phyloP scores from a whole-genome alignment of 2,888 invertebrate species.

The Lottia gigantea region DNA sequence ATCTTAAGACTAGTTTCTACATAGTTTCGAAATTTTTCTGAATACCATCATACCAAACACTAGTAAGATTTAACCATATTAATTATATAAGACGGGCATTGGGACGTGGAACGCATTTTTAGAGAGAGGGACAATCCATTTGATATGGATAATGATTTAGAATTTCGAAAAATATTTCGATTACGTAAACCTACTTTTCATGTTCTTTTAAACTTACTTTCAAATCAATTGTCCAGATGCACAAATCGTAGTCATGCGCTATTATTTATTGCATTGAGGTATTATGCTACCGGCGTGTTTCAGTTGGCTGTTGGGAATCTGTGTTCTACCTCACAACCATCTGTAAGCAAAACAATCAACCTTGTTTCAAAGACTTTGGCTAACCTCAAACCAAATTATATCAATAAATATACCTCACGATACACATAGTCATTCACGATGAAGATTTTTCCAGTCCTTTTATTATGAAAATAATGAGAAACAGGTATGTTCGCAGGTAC shows the following conservation, averaged over 20 bases:
- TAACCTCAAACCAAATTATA: neutral
- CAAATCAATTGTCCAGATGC: too few relatives aligned
- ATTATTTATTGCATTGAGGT: neutral
- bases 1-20: too few relatives aligned
- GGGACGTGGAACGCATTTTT: neutral
- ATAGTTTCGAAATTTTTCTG: too few relatives aligned
- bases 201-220: neutral
- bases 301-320: neutral
- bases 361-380: neutral
- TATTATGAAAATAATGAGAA: too few relatives aligned
- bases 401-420: too few relatives aligned
- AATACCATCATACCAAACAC: too few relatives aligned
- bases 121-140: neutral
- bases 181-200: neutral
- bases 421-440: too few relatives aligned
- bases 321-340: neutral
- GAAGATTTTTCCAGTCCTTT: too few relatives aligned
- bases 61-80: too few relatives aligned
- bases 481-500: too few relatives aligned
- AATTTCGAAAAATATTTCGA: neutral
- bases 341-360: neutral
- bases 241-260: neutral
- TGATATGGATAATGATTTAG: neutral
- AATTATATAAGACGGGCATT: too few relatives aligned
- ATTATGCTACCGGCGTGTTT: neutral